Percentiles rank a stretch among this genome's conserved stretches.
These are phyloP conservation scores for Isichthys henryi DNA, from an alignment of 2,113 vertebrate genomes.

Conservation along the genomic window DNA sequence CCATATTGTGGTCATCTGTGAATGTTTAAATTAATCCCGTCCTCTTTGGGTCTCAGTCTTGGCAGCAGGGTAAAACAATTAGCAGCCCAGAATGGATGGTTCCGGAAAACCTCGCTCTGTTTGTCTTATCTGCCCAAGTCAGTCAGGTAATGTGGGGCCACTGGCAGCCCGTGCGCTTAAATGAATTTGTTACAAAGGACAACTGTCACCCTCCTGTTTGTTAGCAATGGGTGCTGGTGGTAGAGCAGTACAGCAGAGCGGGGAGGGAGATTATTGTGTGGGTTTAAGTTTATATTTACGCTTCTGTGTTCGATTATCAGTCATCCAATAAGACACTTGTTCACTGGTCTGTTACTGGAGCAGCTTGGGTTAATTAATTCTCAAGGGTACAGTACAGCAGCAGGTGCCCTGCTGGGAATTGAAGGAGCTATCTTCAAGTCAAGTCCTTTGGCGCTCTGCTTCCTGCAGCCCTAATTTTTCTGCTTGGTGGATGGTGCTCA, in stretches of 20 bases:
- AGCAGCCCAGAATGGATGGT: conserved; percentile 25
- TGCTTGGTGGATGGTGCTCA: not conserved
- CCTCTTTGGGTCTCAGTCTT: conserved; percentile 22
- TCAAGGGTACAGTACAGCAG: not conserved
- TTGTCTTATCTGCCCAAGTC: conserved; percentile 29
- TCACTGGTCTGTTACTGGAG: not conserved
- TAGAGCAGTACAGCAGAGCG: conserved; percentile 7
- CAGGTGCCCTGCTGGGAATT: not conserved
- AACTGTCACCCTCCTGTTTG: conserved; percentile 44
- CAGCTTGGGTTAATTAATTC: not conserved
- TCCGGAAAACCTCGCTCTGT: conserved; percentile 13
- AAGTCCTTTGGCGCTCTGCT: not conserved
- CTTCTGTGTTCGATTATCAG: not conserved
- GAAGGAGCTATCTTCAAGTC: not conserved
- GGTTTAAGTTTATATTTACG: not conserved
- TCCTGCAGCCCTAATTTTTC: not conserved
- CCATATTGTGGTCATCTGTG: conserved; percentile 27
- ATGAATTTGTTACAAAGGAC: conserved; percentile 15
- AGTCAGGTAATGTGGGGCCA: conserved; percentile 37
- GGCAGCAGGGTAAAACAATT: conserved; percentile 25
- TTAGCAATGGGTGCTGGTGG: conserved; percentile 30
- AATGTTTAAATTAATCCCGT: conserved; percentile 37
- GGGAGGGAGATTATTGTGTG: not conserved
- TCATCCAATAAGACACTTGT: not conserved
- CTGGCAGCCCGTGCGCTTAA: conserved; percentile 42